Evolutionary conservation across 2,113 vertebrate species (phyloP), one percentile per base, ranked within the genome.

Genomic region (Oryzias melastigma): DNA sequence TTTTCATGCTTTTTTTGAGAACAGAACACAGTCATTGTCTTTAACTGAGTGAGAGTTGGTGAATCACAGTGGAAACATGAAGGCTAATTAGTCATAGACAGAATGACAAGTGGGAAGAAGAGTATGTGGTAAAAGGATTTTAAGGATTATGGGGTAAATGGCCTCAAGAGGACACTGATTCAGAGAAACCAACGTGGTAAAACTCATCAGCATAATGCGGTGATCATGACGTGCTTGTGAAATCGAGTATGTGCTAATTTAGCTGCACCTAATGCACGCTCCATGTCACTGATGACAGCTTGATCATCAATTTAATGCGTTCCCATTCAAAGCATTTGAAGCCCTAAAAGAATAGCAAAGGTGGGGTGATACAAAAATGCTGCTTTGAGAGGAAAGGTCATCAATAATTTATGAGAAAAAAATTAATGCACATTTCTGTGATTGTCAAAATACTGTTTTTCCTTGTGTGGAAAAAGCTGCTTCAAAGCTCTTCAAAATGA

Each of bases 11-110:
- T 27, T 57, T 48, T 24, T 49, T 17, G 7, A 55, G 40, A 62
- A 15, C 4, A 55, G 15, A 44, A 29, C 47, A 16, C 19, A 14
- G 10, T 24, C 53, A 46, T 53, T 24, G 40, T 58, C 22, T 55
- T 16, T 42, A 27, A 45, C 46, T 44, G 14, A 61, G 24, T 8
- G 44, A 47, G 57, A 48, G 65, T 7, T 70, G 42, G 35, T 19
- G 49, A 50, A n/a, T 45, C 41, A 52, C 16, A 24, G 10, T 18
- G 45, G 27, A 20, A 45, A 41, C 48, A 22, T 51, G 15, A 57
- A 44, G 47, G 22, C 20, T 58, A 68, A 74, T 70, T 22, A 69
- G 40, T 58, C 56, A 75, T 19, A 27, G 50, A 67, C 19, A 53
- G 61, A 53, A 69, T 44, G 52, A 58, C 60, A 25, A 35, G 57